Conservation (phyloP, 2,113 vertebrate species). For the Tragulus kanchil region DNA sequence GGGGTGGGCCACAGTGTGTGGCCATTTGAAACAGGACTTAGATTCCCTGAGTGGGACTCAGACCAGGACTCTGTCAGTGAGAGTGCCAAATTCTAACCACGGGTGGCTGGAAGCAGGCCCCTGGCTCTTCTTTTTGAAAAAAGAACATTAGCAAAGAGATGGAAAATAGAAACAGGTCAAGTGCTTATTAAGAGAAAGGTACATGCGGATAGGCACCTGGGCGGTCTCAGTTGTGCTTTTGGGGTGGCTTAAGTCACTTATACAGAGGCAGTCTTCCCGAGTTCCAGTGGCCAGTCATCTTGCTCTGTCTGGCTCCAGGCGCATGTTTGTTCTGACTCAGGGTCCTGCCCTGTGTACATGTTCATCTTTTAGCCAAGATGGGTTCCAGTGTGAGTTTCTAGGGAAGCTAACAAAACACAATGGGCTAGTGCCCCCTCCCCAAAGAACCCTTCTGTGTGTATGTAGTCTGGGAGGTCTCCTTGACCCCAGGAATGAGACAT, state of each 20-base stretch:
- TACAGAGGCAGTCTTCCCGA: fast-evolving
- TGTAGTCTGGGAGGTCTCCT: not conserved
- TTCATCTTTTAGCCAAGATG: not conserved
- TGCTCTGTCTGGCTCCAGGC: not conserved
- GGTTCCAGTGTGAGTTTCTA: not conserved
- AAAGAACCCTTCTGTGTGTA: not conserved
- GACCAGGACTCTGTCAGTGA: not conserved
- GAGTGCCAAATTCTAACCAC: not conserved
- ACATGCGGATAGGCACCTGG: not conserved
- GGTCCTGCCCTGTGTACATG: not conserved
- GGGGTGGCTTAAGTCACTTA: not conserved
- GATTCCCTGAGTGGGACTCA: not conserved
- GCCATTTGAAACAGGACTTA: not conserved
- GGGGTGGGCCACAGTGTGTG: not conserved
- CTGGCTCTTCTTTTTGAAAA: not conserved
- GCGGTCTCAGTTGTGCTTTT: not conserved
- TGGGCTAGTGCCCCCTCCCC: not conserved
- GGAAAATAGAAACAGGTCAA: not conserved
- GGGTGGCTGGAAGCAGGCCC: not conserved
- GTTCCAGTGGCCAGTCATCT: not conserved
- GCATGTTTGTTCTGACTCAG: not conserved
- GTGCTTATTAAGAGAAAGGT: not conserved
- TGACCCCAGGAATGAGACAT: not conserved
- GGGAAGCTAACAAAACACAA: not conserved
- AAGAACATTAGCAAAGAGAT: not conserved